Conservation (phyloP, 2,113 vertebrate species). For the Mellivora capensis region DNA sequence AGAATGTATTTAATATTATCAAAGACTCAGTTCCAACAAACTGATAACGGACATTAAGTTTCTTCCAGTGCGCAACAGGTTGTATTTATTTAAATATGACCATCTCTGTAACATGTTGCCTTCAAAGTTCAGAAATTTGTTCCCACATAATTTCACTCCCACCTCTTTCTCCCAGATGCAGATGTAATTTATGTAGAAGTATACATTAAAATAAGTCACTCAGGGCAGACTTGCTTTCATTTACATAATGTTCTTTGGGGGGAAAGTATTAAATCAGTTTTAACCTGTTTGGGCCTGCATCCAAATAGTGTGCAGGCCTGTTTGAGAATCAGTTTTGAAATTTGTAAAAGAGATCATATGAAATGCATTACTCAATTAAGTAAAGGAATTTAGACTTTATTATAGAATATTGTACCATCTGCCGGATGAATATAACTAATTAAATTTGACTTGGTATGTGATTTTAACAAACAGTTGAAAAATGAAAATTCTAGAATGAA, state of each 20-base stretch:
- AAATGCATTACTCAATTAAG: slow-evolving; percentile 66
- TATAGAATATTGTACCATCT: slow-evolving; percentile 75
- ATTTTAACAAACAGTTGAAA: slow-evolving; percentile 71
- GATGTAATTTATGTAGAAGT: slow-evolving; percentile 43
- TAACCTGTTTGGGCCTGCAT: slow-evolving; percentile 66
- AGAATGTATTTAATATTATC: background rate
- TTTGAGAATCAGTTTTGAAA: slow-evolving; percentile 67
- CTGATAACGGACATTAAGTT: slow-evolving; percentile 1
- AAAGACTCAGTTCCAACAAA: background rate
- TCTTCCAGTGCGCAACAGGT: background rate
- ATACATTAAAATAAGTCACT: slow-evolving; percentile 50
- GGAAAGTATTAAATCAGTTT: slow-evolving; percentile 69
- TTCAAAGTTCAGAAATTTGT: slow-evolving; percentile 47
- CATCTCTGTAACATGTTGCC: background rate
- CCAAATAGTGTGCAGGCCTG: slow-evolving; percentile 56
- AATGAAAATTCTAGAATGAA: slow-evolving; percentile 67
- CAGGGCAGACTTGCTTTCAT: slow-evolving; percentile 54
- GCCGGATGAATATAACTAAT: slow-evolving; percentile 70
- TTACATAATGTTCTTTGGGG: slow-evolving; percentile 55
- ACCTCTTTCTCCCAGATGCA: slow-evolving; percentile 46
- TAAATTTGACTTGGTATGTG: slow-evolving; percentile 70
- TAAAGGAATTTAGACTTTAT: slow-evolving; percentile 72
- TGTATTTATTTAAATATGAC: slow-evolving; percentile 37
- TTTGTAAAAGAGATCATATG: slow-evolving; percentile 71
- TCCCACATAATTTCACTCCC: background rate